Conservation (phyloP, 2,888 invertebrate genomes). For the Drosophila mayaguana region DNA sequence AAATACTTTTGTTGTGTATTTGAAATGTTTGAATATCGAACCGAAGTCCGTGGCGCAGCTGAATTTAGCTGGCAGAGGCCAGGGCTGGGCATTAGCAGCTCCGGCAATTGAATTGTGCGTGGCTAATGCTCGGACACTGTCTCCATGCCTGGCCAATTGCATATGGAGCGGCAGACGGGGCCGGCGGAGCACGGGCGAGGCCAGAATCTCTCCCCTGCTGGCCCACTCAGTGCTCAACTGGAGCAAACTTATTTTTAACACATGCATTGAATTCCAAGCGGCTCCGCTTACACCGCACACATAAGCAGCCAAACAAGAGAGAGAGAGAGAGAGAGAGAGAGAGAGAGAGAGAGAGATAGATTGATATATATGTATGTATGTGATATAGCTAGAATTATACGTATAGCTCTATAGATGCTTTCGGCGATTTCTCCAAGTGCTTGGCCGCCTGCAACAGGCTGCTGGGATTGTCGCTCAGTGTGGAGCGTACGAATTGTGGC, state of each 20-base stretch:
- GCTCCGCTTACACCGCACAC: slow-evolving; percentile 71
- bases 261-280: slow-evolving; percentile 80
- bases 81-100: slow-evolving; percentile 19
- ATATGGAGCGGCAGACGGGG: slow-evolving; percentile 19
- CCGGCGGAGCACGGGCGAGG: neutral
- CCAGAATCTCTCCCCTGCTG: slow-evolving; percentile 25
- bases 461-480: slow-evolving; percentile 28
- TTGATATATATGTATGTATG: neutral
- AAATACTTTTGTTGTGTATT: slow-evolving; percentile 14
- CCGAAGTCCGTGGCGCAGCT: slow-evolving; percentile 14
- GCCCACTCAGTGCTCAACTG: slow-evolving; percentile 66
- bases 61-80: slow-evolving; percentile 1
- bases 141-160: slow-evolving; percentile 55
- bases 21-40: neutral
- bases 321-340: neutral
- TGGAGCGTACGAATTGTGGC: slow-evolving; percentile 37
- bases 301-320: slow-evolving; percentile 9
- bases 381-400: slow-evolving; percentile 8
- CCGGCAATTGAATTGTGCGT: neutral
- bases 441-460: slow-evolving; percentile 49
- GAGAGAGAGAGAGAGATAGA: neutral
- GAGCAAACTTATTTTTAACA: slow-evolving; percentile 77
- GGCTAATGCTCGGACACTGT: neutral
- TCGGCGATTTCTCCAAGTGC: slow-evolving; percentile 62
- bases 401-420: slow-evolving; percentile 8